Evolutionary conservation across 1,140 invertebrate genomes (phyloP).

Genomic region (Neotoxoptera formosana): DNA sequence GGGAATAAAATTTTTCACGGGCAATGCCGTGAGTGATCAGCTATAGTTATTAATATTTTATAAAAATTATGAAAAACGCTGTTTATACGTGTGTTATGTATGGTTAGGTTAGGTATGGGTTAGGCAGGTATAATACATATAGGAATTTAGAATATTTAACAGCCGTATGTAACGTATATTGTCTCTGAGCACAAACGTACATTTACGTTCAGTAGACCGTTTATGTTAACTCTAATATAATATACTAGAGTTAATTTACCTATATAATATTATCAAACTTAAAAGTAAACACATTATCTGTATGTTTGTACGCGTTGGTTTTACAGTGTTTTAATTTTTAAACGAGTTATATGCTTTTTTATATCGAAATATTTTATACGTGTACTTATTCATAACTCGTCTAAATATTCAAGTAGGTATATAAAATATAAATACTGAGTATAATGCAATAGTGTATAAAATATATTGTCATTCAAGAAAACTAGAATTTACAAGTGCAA

Average conservation of each 20-base stretch:
- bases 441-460: neutral
- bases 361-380: neutral
- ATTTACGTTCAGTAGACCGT: neutral
- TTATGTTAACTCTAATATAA: neutral
- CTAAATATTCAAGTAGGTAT: neutral
- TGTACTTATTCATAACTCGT: neutral
- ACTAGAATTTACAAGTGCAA: neutral
- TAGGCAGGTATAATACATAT: too few relatives aligned
- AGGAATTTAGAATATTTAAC: too few relatives aligned
- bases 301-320: neutral
- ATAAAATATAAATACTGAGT: neutral
- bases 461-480: neutral
- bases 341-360: neutral
- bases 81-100: neutral
- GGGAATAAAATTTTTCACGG: too few relatives aligned
- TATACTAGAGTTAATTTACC: neutral
- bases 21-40: too few relatives aligned
- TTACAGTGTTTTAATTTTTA: neutral
- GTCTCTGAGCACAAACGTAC: neutral
- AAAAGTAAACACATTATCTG: neutral
- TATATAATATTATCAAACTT: neutral
- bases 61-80: neutral
- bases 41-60: too few relatives aligned
- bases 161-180: neutral
- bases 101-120: too few relatives aligned